These are phyloP conservation scores for Epinephelus fuscoguttatus DNA, from an alignment of 2,113 vertebrate genomes.

Conservation along the genomic window DNA sequence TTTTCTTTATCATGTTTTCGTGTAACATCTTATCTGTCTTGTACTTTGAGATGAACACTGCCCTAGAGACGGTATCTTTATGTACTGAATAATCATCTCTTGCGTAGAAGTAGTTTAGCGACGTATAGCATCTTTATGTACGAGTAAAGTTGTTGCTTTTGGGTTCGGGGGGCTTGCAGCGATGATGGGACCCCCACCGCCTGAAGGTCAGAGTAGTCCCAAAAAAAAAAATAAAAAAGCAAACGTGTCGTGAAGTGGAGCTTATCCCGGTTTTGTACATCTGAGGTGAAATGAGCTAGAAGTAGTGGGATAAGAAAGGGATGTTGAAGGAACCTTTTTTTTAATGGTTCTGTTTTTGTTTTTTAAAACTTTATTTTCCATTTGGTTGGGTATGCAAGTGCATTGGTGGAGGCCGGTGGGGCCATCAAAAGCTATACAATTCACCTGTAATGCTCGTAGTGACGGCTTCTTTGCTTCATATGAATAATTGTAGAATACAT, in stretches of 20 bases:
- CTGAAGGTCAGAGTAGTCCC: slow-evolving; percentile 57
- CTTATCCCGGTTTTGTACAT: slow-evolving; percentile 59
- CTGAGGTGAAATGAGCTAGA: slow-evolving; percentile 55
- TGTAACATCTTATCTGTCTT: slow-evolving; percentile 82
- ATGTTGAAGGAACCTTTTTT: slow-evolving; percentile 59
- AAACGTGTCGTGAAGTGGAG: slow-evolving; percentile 38
- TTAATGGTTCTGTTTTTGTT: slow-evolving; percentile 37
- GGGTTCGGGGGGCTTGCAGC: slow-evolving; percentile 79
- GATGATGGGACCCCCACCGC: slow-evolving; percentile 82
- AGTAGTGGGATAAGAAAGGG: slow-evolving; percentile 60
- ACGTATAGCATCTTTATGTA: slow-evolving; percentile 90
- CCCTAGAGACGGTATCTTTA: slow-evolving; percentile 84
- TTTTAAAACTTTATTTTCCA: slow-evolving; percentile 11
- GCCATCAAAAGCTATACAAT: slow-evolving; percentile 87
- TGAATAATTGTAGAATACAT: slow-evolving; percentile 91
- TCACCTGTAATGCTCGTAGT: slow-evolving; percentile 93
- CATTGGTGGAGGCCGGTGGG: slow-evolving; percentile 74
- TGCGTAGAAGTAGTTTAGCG: slow-evolving; percentile 84
- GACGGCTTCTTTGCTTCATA: slow-evolving; percentile 92
- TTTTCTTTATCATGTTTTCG: slow-evolving; percentile 81
- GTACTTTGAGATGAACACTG: slow-evolving; percentile 87
- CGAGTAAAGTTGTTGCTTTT: slow-evolving; percentile 89
- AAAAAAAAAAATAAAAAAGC: background rate
- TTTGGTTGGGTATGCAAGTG: slow-evolving; percentile 70
- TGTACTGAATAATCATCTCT: slow-evolving; percentile 82